Evolutionary conservation across 1,140 invertebrate genomes (phyloP), one percentile per base, ranked within the genome.

Genomic region (Pinna nobilis): DNA sequence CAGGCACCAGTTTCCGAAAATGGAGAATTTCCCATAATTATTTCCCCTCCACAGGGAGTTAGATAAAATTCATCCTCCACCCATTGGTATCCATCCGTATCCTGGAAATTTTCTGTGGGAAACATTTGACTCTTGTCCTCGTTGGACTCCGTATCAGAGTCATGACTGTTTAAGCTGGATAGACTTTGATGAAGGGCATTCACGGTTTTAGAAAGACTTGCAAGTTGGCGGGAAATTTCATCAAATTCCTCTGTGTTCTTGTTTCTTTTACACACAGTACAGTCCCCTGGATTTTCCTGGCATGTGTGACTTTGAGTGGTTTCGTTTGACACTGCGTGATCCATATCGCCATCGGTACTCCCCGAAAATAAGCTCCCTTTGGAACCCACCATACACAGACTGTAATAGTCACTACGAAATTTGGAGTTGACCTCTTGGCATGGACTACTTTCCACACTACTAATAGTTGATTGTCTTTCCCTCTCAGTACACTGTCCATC

Each of bases 41-140:
- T 74, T 68, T 83, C 82, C 25, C 83, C 84, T 55, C 79, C 80
- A 69, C 77, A 82, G 0, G 84, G 82, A 9, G 82, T 81, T 47
- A 84, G 44, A 64, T 81, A 84, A 68, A 84, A 84, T 41, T 86
- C 84, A 51, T 86, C 81, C 32, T 86, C 82, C 33, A 79, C 78
- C 84, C 84, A 86, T 32, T 84, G 83, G 59, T 84, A 86, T 1
- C 83, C 84, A 63, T 85, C 82, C 28, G 79, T 78, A 20, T 75
- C 77, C 35, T 79, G 49, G 53, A 69, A 75, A 51, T 77, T 33
- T 20, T 49, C 55, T 35, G 51, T 37, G 5, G 39, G 18, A 41
- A 64, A 76, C 30, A 68, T 47, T 13, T 64, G 50, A 25, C 44
- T 41, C 61, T 78, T 66, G 18, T 77, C 79, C 68, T 84, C 79